phyloP scores from a whole-genome alignment of 2,888 invertebrate species.

The Ethmia dodecea region DNA sequence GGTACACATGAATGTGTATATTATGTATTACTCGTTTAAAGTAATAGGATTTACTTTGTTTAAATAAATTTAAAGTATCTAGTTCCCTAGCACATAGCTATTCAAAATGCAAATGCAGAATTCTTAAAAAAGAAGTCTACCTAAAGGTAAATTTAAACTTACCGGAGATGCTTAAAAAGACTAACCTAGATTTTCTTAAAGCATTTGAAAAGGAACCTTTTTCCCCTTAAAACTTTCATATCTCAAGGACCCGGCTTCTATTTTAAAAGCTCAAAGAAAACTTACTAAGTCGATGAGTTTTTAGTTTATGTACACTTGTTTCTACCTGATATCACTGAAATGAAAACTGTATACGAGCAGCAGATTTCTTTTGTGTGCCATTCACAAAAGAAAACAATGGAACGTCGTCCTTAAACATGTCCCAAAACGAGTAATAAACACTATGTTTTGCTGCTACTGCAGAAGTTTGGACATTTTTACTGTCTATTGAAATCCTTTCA shows the following conservation, averaged over 20 bases:
- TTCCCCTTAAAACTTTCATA: not conserved
- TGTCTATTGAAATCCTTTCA: constrained; percentile 38
- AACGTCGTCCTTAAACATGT: constrained; percentile 38
- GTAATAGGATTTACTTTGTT: no score
- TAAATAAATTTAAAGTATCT: no score
- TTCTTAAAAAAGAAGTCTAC: no score
- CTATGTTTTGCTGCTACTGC: constrained; percentile 38
- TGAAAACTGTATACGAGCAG: constrained; percentile 20
- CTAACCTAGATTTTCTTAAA: not conserved
- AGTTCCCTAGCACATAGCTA: no score
- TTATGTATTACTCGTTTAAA: no score
- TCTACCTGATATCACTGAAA: no score
- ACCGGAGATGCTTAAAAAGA: not conserved
- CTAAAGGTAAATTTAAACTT: no score
- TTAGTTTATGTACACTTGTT: no score
- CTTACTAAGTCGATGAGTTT: not conserved
- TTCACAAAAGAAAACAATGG: constrained; percentile 34
- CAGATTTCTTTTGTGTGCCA: constrained; percentile 24
- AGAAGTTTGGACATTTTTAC: constrained; percentile 57
- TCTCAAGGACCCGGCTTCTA: not conserved
- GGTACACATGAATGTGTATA: no score
- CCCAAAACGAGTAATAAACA: constrained; percentile 41
- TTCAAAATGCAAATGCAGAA: no score
- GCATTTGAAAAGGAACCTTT: not conserved
- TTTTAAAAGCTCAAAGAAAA: not conserved